Conservation (phyloP, 2,113 vertebrate species). For the Polyodon spathula region DNA sequence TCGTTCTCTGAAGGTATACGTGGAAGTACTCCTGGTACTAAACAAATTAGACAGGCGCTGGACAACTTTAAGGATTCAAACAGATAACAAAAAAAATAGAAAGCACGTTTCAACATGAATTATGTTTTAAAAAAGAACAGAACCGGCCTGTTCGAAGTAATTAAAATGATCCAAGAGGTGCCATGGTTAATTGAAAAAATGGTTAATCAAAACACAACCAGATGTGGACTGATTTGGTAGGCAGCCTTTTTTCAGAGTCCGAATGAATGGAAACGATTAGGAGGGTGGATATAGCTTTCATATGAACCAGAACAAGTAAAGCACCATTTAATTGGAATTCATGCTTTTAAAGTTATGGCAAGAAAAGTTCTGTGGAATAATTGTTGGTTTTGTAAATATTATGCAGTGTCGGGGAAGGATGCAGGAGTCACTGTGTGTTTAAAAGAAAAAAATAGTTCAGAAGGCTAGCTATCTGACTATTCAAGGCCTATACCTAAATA, state of each 20-base stretch:
- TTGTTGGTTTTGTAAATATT: constrained; percentile 24
- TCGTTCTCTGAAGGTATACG: constrained; percentile 10
- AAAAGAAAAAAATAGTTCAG: constrained; percentile 6
- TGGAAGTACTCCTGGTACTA: constrained; percentile 14
- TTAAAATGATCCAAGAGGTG: constrained; percentile 27
- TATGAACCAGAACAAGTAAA: constrained; percentile 41
- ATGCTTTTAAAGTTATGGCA: constrained; percentile 34
- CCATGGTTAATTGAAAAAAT: constrained; percentile 44
- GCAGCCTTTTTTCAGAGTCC: constrained; percentile 26
- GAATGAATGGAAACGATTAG: constrained; percentile 52
- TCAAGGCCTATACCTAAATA: constrained; percentile 11
- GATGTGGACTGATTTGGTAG: constrained; percentile 56
- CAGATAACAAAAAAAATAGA: not conserved
- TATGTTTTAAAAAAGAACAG: constrained; percentile 18
- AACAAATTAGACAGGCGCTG: constrained; percentile 6
- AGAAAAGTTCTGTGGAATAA: constrained; percentile 19
- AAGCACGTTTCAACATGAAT: constrained; percentile 2
- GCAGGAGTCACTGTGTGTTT: constrained; percentile 1
- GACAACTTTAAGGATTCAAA: not conserved
- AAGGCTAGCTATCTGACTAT: not conserved
- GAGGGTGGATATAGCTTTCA: constrained; percentile 18
- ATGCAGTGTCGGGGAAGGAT: constrained; percentile 25
- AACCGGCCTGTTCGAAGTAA: constrained; percentile 19
- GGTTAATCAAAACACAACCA: constrained; percentile 62
- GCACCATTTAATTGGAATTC: constrained; percentile 34